Base-by-base conservation (phyloP, 2,113 vertebrate genomes). In the Pithys albifrons region DNA sequence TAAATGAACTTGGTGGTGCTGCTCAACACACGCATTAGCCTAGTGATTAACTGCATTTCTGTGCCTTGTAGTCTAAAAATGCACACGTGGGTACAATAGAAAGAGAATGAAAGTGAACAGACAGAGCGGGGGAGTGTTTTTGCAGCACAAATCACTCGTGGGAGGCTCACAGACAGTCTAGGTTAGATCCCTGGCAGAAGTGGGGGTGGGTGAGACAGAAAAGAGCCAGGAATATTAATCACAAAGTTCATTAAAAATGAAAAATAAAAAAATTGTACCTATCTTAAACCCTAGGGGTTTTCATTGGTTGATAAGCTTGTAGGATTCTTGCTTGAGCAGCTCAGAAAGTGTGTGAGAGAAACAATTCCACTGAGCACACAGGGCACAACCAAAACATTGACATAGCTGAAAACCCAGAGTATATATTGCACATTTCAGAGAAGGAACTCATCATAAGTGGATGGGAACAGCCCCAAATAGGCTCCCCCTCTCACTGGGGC, bases 121-220 rank as follows among this genome's bases (percentile, higher is more conserved):
- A 97, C 96, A 97, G 96, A 94, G 93, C 31, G 96, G 95, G 92
- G 96, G 96, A 96, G 95, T 96, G 96, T 97, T 97, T 95, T 96
- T 43, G 5, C 96, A 97, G 95, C 93, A 96, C 80, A 5, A 96
- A n/a, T 84, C 95, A 85, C 84, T 92, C 3, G 96, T 96, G 94
- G 96, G 96, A 95, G 96, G 96, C 72, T 97, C 96, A 96, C 96
- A 97, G 96, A 97, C 96, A 97, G 96, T 95, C 93, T 97, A 96
- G 96, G 96, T 96, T 96, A 96, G 85, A 96, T 96, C 95, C 89
- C 96, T 95, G 96, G 91, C 78, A 96, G 86, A 91, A 94, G 37
- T 93, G 96, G 86, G 95, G 70, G 92, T 95, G 96, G 88, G 62
- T 76, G 92, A 97, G 92, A 89, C 86, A 96, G 86, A 19, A 72